Percentiles rank a stretch among this genome's conserved stretches.
phyloP scores from a whole-genome alignment of 1,140 invertebrate genomes.

The Hycleus phaleratus region DNA sequence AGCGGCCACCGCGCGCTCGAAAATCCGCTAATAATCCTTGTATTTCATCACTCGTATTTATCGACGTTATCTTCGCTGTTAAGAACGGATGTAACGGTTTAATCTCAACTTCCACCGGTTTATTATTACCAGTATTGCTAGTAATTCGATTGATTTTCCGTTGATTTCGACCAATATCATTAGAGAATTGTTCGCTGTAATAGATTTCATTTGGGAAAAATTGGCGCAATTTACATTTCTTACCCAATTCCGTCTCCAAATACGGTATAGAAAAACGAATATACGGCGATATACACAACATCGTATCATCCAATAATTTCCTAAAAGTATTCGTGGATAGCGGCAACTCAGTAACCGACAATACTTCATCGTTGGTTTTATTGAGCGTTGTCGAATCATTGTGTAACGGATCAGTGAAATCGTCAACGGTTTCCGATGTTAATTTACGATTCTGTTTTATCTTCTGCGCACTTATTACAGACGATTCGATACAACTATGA shows the following conservation, averaged over 20 bases:
- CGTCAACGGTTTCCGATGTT: conserved; percentile 27
- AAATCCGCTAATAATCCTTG: conserved; percentile 74
- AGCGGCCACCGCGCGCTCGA: conserved; percentile 73
- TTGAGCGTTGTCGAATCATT: conserved; percentile 50
- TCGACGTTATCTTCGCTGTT: conserved; percentile 56
- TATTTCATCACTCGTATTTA: conserved; percentile 56
- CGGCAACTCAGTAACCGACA: conserved; percentile 53
- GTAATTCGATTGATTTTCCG: not conserved
- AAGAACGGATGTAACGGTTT: conserved; percentile 64
- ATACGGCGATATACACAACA: conserved; percentile 81
- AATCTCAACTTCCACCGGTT: conserved; percentile 2
- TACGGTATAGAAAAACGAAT: conserved; percentile 79
- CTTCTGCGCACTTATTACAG: not conserved
- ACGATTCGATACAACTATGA: not conserved
- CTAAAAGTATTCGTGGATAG: conserved; percentile 59
- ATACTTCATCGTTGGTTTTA: conserved; percentile 23
- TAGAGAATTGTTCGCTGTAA: conserved; percentile 54
- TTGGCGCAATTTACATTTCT: conserved; percentile 63
- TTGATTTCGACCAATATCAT: not conserved
- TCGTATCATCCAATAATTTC: conserved; percentile 62
- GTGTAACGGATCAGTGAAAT: conserved; percentile 70
- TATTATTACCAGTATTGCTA: not conserved
- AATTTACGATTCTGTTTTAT: conserved; percentile 1
- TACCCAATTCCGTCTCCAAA: conserved; percentile 76
- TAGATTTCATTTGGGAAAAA: conserved; percentile 78